Evolutionary conservation across 2,888 invertebrate species (phyloP).

Genomic region (Tachystola acroxantha): DNA sequence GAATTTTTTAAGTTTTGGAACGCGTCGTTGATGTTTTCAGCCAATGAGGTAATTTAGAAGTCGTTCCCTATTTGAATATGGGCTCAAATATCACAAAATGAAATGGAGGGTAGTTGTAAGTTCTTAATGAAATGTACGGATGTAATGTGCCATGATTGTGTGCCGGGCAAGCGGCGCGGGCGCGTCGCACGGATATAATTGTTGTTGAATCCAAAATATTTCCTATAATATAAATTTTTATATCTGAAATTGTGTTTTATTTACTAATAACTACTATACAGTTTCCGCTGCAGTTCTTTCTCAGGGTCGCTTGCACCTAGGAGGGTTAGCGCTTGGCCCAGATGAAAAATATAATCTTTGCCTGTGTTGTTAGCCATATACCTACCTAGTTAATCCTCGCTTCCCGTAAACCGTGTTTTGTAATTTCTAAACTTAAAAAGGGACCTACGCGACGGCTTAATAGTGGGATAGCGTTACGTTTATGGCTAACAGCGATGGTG

Average conservation of each 20-base stretch:
- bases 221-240: slow-evolving; percentile 79
- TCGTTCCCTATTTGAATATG: background rate
- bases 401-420: too few relatives aligned
- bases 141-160: slow-evolving; percentile 52
- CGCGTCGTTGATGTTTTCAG: background rate
- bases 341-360: too few relatives aligned
- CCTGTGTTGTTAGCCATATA: too few relatives aligned
- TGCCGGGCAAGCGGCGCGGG: slow-evolving; percentile 31
- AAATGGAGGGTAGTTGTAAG: slow-evolving; percentile 4
- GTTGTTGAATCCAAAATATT: slow-evolving; percentile 77
- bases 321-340: too few relatives aligned
- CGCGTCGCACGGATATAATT: slow-evolving; percentile 41
- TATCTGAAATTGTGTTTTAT: slow-evolving; percentile 48
- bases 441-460: too few relatives aligned
- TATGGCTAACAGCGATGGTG: too few relatives aligned
- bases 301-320: too few relatives aligned
- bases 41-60: background rate
- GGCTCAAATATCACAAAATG: slow-evolving; percentile 2
- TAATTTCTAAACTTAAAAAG: too few relatives aligned
- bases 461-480: too few relatives aligned
- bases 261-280: slow-evolving; percentile 1
- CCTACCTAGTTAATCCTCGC: too few relatives aligned
- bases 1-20: too few relatives aligned
- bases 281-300: too few relatives aligned
- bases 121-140: slow-evolving; percentile 4